Base-by-base conservation (phyloP, 1,140 invertebrate genomes). In the Adelges cooleyi region DNA sequence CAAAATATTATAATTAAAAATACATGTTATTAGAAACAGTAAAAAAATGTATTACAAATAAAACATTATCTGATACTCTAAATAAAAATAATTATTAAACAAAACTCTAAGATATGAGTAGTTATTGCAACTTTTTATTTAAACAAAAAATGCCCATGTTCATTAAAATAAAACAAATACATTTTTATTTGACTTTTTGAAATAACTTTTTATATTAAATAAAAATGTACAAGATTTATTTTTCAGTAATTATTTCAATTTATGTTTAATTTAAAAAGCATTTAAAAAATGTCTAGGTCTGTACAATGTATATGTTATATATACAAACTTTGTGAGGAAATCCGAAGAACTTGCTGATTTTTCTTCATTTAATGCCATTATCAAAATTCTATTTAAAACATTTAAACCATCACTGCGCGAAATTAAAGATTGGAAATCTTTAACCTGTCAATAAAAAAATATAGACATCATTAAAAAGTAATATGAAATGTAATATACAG, bases 351-450 rank as follows among this genome's bases (percentile, higher is more conserved):
- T 62, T 8, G 42, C 15, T 1, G 2, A 13, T 15, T 48, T 62
- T 20, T 62, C 25, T 48, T 62, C 56, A 48, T 62, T 62, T 9
- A 46, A 23, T 23, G 38, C 56, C 17, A 62, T 29, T 15, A 62
- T 22, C 10, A 62, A 13, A 27, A 62, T 62, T 46, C 29, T 62
- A 22, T 62, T 62, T 22, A 62, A 48, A 33, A 44, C 23, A 20
- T 23, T 48, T 6, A 62, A 46, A 5, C 56, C 56, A 15, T 48
- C 17, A 48, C 56, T 62, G 20, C 56, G 23, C 9, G 42, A 62
- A 33, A 62, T 42, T 48, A 62, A 62, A 29, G 40, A 62, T 62
- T 62, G 56, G 46, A 62, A 62, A 62, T 62, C 56, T 62, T 62
- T 62, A 1, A 9, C 6, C 56, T 62, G 29, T 15, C 42, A 59